Conservation (phyloP, 2,888 invertebrate genomes). For the Lathronympha strigana region DNA sequence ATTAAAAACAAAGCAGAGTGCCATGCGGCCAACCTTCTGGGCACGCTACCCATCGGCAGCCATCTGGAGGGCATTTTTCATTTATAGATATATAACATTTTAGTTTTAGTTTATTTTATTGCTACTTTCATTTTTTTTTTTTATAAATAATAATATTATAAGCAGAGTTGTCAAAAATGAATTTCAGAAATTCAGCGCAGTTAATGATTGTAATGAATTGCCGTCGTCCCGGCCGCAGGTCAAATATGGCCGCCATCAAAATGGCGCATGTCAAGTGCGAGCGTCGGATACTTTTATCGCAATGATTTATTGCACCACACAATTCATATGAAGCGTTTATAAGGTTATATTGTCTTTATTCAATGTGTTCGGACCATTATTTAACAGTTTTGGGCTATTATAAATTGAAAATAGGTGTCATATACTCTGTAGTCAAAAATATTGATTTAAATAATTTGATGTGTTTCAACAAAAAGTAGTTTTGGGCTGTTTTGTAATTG, state of each 20-base stretch:
- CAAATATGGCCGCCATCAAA: conserved; percentile 59
- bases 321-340: conserved; percentile 60
- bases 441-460: too few species aligned
- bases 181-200: conserved; percentile 24
- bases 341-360: conserved; percentile 41
- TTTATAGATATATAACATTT: too few species aligned
- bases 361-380: neutral
- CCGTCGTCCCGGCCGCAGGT: conserved; percentile 38
- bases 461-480: too few species aligned
- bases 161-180: conserved; percentile 36
- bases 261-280: conserved; percentile 53
- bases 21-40: too few species aligned
- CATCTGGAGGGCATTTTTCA: too few species aligned
- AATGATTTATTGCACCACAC: conserved; percentile 71
- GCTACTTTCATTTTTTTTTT: too few species aligned
- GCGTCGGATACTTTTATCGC: conserved; percentile 64
- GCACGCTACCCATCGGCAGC: too few species aligned
- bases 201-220: conserved; percentile 39
- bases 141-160: too few species aligned
- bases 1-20: conserved; percentile 34
- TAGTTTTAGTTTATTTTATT: too few species aligned
- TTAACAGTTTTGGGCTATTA: neutral
- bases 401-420: too few species aligned
- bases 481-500: too few species aligned
- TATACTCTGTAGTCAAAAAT: too few species aligned